These are phyloP conservation scores for Horisme vitalbata DNA, from an alignment of 2,888 invertebrate species.

Conservation along the genomic window DNA sequence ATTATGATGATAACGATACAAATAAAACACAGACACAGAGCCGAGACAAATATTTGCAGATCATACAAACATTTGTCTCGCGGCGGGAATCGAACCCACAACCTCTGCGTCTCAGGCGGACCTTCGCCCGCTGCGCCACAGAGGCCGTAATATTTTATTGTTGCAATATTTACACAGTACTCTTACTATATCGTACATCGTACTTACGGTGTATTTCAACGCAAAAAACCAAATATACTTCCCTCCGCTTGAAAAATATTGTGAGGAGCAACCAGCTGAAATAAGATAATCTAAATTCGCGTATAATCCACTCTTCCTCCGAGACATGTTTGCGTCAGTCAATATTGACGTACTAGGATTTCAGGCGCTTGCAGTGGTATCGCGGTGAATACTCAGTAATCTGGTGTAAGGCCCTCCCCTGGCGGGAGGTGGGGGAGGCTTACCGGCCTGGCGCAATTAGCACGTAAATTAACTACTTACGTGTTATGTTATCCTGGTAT, in stretches of 20 bases:
- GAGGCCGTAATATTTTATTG: too few relatives aligned
- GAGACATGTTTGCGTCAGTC: constrained; percentile 13
- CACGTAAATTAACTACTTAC: constrained; percentile 72
- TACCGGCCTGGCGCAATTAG: constrained; percentile 69
- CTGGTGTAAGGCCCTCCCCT: constrained; percentile 5
- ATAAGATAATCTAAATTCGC: constrained; percentile 13
- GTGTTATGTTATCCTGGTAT: constrained; percentile 58
- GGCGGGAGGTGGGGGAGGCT: constrained; percentile 57
- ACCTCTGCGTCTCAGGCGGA: too few relatives aligned
- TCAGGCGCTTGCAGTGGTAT: constrained; percentile 18
- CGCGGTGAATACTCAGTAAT: constrained; percentile 7
- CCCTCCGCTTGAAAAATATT: constrained; percentile 2
- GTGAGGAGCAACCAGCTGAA: constrained; percentile 4
- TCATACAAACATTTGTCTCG: too few relatives aligned
- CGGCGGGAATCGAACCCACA: too few relatives aligned
- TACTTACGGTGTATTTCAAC: too few relatives aligned
- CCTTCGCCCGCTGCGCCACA: too few relatives aligned
- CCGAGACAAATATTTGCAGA: too few relatives aligned
- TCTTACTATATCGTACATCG: too few relatives aligned
- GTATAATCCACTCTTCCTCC: constrained; percentile 13
- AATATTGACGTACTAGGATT: constrained; percentile 24
- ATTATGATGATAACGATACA: too few relatives aligned
- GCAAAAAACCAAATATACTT: neutral
- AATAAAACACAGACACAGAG: too few relatives aligned
- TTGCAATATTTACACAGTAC: too few relatives aligned